These are phyloP conservation scores for Elmis aenea DNA, from an alignment of 2,888 invertebrate genomes.

Conservation along the genomic window DNA sequence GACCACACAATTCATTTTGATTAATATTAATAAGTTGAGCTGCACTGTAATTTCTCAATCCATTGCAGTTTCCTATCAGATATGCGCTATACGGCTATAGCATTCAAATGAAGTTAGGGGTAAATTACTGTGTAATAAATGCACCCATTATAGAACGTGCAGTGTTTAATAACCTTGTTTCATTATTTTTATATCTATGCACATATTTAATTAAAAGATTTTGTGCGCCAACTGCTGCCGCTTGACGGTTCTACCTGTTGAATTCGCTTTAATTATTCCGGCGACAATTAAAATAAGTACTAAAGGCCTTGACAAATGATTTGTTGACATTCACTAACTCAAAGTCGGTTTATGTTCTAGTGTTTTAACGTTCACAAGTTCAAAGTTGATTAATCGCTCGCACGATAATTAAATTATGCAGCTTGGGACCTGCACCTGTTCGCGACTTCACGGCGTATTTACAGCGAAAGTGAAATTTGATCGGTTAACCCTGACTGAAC, in stretches of 20 bases:
- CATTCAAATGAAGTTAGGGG: conserved; percentile 8
- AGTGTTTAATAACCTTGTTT: conserved; percentile 9
- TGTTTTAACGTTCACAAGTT: too few relatives aligned
- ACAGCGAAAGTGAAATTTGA: too few relatives aligned
- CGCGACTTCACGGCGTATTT: too few relatives aligned
- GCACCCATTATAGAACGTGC: conserved; percentile 10
- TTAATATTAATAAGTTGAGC: conserved; percentile 16
- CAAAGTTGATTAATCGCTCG: too few relatives aligned
- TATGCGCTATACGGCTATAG: conserved; percentile 11
- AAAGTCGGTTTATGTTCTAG: too few relatives aligned
- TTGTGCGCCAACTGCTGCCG: conserved; percentile 5
- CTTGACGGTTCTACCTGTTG: conserved; percentile 7
- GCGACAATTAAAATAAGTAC: too few relatives aligned
- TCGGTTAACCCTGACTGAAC: too few relatives aligned
- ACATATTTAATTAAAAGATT: conserved; percentile 10
- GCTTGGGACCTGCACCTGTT: too few relatives aligned
- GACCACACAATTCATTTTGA: conserved; percentile 13
- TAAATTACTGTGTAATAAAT: conserved; percentile 1
- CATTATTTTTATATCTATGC: conserved; percentile 17
- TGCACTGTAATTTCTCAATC: conserved; percentile 18
- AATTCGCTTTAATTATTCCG: too few relatives aligned
- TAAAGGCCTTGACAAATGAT: too few relatives aligned
- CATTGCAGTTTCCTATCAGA: conserved; percentile 16
- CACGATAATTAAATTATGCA: too few relatives aligned
- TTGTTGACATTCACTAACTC: too few relatives aligned